Evolutionary conservation across 2,113 vertebrate species (phyloP).

Genomic region (Artemisiospiza belli): DNA sequence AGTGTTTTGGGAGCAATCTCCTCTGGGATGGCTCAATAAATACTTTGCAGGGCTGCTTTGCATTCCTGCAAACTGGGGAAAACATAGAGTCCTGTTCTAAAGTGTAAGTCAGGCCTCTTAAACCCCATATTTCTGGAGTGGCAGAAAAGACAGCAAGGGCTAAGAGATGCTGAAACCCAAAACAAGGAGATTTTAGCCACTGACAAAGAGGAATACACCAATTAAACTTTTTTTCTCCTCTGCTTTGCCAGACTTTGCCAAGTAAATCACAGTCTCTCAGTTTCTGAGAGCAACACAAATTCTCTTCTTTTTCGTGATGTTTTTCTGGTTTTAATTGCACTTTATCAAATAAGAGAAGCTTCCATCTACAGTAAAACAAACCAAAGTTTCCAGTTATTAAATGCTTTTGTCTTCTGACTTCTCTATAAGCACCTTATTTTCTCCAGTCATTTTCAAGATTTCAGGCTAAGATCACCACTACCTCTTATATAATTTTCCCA

Average conservation of each 20-base stretch:
- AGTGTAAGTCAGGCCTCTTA: not conserved
- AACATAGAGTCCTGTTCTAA: not conserved
- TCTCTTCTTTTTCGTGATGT: not conserved
- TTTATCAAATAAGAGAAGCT: not conserved
- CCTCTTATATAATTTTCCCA: slow-evolving; percentile 44
- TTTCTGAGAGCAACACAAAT: not conserved
- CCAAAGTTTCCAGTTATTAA: not conserved
- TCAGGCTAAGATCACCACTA: slow-evolving; percentile 40
- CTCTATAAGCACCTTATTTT: slow-evolving; percentile 31
- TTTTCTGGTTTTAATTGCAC: not conserved
- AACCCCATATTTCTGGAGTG: not conserved
- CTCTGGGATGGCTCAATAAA: fast-evolving
- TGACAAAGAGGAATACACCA: not conserved
- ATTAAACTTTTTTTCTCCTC: not conserved
- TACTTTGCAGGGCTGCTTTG: not conserved
- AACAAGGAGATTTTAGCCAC: not conserved
- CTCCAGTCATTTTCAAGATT: slow-evolving; percentile 46
- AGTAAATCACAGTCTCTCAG: not conserved
- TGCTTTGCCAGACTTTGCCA: not conserved
- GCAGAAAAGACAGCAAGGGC: not conserved
- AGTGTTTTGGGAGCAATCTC: not conserved
- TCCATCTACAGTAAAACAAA: not conserved
- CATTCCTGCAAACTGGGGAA: not conserved
- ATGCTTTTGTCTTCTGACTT: not conserved
- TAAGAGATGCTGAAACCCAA: not conserved